Percentiles rank a stretch among this genome's conserved stretches.
These are phyloP conservation scores for Sebastes jordani DNA, from an alignment of 2,797 vertebrate species.

Conservation along the genomic window DNA sequence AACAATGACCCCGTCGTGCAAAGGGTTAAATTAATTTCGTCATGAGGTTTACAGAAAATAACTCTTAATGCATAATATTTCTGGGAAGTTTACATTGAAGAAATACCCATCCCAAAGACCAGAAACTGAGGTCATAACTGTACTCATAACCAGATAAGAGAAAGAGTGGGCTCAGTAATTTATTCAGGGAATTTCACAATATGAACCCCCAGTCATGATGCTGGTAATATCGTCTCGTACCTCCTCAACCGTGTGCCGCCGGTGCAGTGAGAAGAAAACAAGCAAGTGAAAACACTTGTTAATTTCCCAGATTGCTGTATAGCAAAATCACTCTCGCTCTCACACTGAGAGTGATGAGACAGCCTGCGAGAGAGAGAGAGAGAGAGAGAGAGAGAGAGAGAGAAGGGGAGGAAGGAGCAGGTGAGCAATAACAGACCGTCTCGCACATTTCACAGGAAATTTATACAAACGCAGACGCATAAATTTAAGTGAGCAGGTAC, in stretches of 20 bases:
- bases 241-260: slow-evolving; percentile 36
- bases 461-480: slow-evolving; percentile 20
- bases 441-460: slow-evolving; percentile 39
- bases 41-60: neutral
- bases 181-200: slow-evolving; percentile 78
- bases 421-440: slow-evolving; percentile 40
- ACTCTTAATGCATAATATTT: slow-evolving; percentile 29
- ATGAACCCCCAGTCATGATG: slow-evolving; percentile 34
- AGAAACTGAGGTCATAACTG: slow-evolving; percentile 60
- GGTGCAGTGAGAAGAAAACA: neutral
- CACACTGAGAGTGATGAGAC: slow-evolving; percentile 42
- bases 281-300: slow-evolving; percentile 37
- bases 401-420: slow-evolving; percentile 15
- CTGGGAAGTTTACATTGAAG: slow-evolving; percentile 61
- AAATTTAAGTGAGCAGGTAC: slow-evolving; percentile 46
- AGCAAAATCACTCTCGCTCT: slow-evolving; percentile 34
- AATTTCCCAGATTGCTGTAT: slow-evolving; percentile 64
- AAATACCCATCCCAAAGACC: slow-evolving; percentile 68
- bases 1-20: neutral
- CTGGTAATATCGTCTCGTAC: slow-evolving; percentile 50
- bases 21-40: slow-evolving; percentile 28
- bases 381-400: neutral
- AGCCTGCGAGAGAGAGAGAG: neutral
- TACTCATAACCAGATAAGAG: slow-evolving; percentile 63
- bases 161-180: slow-evolving; percentile 72